Percentiles rank a stretch among this genome's conserved stretches.
These are phyloP conservation scores for Muntiacus muntjak DNA, from an alignment of 2,113 vertebrate genomes.

Conservation along the genomic window DNA sequence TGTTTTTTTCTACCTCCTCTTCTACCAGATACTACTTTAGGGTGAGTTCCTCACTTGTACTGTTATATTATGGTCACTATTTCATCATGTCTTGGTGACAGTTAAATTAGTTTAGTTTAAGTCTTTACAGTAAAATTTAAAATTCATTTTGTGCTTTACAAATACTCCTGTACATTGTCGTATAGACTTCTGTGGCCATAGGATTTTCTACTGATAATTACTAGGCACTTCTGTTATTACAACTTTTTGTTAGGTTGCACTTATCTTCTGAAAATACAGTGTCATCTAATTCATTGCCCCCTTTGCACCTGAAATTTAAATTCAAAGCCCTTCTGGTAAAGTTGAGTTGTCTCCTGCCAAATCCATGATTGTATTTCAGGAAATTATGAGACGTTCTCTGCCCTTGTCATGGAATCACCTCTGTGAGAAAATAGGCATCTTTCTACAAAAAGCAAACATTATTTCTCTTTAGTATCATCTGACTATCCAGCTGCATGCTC, in stretches of 20 bases:
- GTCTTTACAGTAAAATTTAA: background rate
- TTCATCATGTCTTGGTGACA: background rate
- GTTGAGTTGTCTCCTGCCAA: background rate
- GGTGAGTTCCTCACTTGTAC: background rate
- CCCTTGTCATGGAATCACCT: background rate
- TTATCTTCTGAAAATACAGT: background rate
- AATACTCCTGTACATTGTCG: background rate
- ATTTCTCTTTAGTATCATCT: background rate
- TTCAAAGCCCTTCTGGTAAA: background rate
- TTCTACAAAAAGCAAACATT: constrained; percentile 3
- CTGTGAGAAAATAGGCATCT: background rate
- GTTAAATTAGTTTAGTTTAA: background rate
- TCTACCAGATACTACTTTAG: background rate
- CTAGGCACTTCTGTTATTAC: background rate
- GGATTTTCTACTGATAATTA: background rate
- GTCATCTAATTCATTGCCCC: background rate
- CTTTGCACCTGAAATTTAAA: constrained; percentile 30
- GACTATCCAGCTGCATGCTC: background rate
- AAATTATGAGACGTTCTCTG: background rate
- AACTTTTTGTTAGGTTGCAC: background rate
- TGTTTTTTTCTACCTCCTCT: background rate
- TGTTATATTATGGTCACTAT: background rate
- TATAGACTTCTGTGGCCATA: background rate
- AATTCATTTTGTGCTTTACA: background rate
- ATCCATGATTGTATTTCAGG: constrained; percentile 1